A percentile compares a stretch with the other conserved stretches of the same genome.
Conservation (phyloP, 2,797 vertebrate genomes). For the Orestias chungarensis region DNA sequence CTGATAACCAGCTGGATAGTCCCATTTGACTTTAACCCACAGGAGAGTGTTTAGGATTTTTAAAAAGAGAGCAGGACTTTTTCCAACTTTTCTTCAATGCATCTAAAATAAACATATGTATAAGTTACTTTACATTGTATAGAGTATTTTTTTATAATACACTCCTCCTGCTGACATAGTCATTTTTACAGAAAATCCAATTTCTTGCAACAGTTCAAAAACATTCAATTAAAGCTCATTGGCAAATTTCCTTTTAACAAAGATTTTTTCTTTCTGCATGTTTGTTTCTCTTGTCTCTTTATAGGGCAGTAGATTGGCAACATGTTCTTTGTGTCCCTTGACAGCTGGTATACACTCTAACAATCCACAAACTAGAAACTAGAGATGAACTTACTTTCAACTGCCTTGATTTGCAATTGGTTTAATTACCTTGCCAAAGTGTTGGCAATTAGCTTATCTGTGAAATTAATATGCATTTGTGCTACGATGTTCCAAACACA, state of each 20-base stretch:
- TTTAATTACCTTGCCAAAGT: no score
- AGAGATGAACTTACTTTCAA: background rate
- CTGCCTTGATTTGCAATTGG: background rate
- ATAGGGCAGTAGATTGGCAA: background rate
- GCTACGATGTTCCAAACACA: background rate
- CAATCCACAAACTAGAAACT: background rate
- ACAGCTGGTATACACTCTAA: no score
- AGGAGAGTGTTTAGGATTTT: background rate
- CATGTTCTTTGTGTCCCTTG: background rate
- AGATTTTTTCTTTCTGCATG: background rate
- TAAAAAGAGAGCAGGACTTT: background rate
- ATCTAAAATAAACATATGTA: background rate
- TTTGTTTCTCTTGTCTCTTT: background rate
- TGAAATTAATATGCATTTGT: background rate
- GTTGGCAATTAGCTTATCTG: no score
- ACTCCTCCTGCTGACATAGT: background rate
- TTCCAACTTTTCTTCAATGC: background rate
- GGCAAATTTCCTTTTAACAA: background rate
- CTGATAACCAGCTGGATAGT: background rate
- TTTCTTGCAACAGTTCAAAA: background rate
- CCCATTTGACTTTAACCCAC: background rate
- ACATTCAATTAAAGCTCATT: background rate
- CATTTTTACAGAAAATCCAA: background rate
- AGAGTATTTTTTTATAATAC: no score
- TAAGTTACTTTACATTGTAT: no score